phyloP scores from a whole-genome alignment of 2,888 invertebrate genomes.

The Serripes groenlandicus region DNA sequence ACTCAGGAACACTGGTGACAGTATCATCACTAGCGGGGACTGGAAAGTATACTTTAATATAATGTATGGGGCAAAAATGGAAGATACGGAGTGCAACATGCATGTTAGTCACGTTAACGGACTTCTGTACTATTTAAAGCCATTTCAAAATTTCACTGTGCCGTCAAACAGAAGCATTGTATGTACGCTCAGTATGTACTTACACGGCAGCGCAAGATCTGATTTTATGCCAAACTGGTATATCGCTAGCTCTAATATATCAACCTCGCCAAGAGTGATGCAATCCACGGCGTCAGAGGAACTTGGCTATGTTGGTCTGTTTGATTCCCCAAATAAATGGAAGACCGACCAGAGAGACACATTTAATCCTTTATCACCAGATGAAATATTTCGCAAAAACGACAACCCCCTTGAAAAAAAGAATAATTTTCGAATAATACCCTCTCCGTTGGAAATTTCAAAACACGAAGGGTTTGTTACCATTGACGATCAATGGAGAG shows the following conservation, averaged over 20 bases:
- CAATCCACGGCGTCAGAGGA: slow-evolving; percentile 26
- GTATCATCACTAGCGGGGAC: background rate
- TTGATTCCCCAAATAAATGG: slow-evolving; percentile 39
- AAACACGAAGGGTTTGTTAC: background rate
- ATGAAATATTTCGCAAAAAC: slow-evolving; percentile 2
- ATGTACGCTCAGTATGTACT: slow-evolving; percentile 4
- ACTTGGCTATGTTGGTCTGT: slow-evolving; percentile 28
- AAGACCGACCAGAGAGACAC: slow-evolving; percentile 21
- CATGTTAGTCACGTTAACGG: slow-evolving; percentile 12
- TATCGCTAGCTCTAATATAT: slow-evolving; percentile 4
- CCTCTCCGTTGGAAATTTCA: background rate
- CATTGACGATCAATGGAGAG: background rate
- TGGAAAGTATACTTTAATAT: slow-evolving; percentile 25
- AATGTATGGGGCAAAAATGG: slow-evolving; percentile 12
- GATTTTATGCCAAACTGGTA: slow-evolving; percentile 64
- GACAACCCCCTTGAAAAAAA: background rate
- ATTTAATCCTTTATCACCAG: slow-evolving; percentile 28
- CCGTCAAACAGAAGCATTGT: background rate
- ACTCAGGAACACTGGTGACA: slow-evolving; percentile 8
- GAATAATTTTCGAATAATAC: background rate
- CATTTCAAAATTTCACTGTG: background rate
- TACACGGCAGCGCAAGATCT: slow-evolving; percentile 23
- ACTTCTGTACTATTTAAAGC: slow-evolving; percentile 14
- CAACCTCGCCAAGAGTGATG: slow-evolving; percentile 19
- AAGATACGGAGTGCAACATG: background rate